These are phyloP conservation scores for Sardinella longiceps DNA, from an alignment of 2,797 vertebrate genomes.

Conservation along the genomic window DNA sequence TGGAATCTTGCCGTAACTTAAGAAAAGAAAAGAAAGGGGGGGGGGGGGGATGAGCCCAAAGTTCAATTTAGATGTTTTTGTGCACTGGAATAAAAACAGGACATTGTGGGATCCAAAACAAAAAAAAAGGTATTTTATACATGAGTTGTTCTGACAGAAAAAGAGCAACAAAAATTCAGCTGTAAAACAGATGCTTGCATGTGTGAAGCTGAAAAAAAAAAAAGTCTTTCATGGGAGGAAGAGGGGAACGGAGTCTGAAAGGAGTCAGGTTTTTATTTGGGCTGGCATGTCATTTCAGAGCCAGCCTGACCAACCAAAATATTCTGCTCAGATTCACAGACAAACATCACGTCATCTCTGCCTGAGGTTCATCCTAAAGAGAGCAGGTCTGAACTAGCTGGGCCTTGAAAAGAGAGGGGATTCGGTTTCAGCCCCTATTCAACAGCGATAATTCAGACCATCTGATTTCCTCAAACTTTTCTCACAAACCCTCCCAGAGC, in stretches of 20 bases:
- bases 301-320: constrained; percentile 20
- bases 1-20: background rate
- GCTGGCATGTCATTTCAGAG: constrained; percentile 13
- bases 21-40: background rate
- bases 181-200: constrained; percentile 21
- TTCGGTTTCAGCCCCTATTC: constrained; percentile 10
- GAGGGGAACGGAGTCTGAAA: background rate
- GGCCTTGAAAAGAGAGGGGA: constrained; percentile 6
- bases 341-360: constrained; percentile 19
- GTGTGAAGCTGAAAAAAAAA: background rate
- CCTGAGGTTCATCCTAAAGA: constrained; percentile 14
- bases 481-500: constrained; percentile 6
- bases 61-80: constrained; percentile 20
- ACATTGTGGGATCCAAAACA: constrained; percentile 5
- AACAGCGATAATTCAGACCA: constrained; percentile 21
- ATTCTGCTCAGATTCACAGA: constrained; percentile 25
- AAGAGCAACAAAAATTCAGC: background rate
- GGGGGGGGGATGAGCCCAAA: too few species aligned
- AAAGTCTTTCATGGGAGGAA: constrained; percentile 19
- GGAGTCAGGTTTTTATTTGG: constrained; percentile 12
- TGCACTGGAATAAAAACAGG: constrained; percentile 19
- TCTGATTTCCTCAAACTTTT: constrained; percentile 20
- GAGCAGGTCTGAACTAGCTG: constrained; percentile 3
- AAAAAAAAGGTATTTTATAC: constrained; percentile 15
- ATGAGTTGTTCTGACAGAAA: background rate